Conservation (phyloP, 2,797 vertebrate genomes). For the Aselliscus stoliczkanus region DNA sequence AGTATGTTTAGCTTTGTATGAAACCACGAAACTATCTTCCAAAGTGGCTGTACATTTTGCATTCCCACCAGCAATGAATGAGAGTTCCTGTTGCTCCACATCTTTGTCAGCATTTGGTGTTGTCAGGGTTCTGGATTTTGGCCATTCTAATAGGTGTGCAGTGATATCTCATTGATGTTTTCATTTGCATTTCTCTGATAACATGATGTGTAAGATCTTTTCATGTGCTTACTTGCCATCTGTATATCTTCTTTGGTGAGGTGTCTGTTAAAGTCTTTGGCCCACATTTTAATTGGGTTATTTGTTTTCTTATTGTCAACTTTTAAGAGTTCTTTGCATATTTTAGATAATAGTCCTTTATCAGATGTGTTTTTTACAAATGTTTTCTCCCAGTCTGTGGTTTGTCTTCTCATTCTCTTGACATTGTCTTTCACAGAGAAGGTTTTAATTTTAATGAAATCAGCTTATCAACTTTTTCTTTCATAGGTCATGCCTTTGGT, state of each 20-base stretch:
- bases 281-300: background rate
- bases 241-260: background rate
- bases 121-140: background rate
- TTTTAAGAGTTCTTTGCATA: background rate
- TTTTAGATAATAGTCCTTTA: background rate
- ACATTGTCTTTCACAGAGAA: background rate
- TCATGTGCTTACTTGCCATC: background rate
- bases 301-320: background rate
- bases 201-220: background rate
- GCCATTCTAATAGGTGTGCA: background rate
- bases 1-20: background rate
- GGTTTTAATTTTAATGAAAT: background rate
- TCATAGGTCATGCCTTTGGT: background rate
- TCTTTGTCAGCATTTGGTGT: background rate
- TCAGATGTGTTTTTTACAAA: background rate
- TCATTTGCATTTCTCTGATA: background rate
- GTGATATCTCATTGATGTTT: background rate
- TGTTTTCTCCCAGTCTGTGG: background rate
- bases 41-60: background rate
- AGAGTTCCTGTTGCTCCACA: background rate
- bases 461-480: background rate
- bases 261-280: background rate
- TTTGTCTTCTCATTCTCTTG: background rate
- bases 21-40: background rate
- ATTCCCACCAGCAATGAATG: too few relatives aligned